Percentiles rank a stretch among this genome's conserved stretches.
Evolutionary conservation across 1,140 invertebrate species (phyloP).

Genomic region (Lepidurus couesii): DNA sequence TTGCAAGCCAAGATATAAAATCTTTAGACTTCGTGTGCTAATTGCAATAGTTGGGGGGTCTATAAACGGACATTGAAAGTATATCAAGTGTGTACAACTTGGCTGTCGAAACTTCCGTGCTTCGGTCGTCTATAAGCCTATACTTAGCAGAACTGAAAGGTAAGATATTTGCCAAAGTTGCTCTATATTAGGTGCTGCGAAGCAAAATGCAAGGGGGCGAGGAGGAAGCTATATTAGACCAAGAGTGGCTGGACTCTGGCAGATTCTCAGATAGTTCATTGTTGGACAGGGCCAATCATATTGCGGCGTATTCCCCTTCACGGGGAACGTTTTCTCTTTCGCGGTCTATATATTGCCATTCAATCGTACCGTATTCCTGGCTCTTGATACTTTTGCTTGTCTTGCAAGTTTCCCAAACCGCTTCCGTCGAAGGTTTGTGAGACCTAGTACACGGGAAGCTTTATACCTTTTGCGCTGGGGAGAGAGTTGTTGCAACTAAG

Average conservation of each 20-base stretch:
- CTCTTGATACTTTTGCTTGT: no score
- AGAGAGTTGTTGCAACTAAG: background rate
- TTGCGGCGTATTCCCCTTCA: no score
- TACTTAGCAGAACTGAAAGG: background rate
- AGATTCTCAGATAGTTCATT: no score
- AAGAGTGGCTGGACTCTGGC: no score
- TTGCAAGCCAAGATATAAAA: background rate
- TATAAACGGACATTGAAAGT: constrained; percentile 1
- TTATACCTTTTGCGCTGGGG: background rate
- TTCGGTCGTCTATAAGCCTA: background rate
- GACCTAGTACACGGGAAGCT: background rate
- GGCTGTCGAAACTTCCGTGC: background rate
- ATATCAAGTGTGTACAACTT: background rate
- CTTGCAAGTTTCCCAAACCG: no score
- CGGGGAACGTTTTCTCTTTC: no score
- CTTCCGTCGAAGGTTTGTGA: background rate
- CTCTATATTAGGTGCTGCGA: background rate
- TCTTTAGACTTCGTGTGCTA: background rate
- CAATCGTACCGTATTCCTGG: no score
- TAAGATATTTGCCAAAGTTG: background rate
- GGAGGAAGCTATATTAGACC: no score
- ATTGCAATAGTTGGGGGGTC: background rate
- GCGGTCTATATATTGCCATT: no score
- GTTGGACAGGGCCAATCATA: no score
- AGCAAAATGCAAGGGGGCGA: background rate